phyloP scores from a whole-genome alignment of 2,113 vertebrate species.

The Thalassarche chlororhynchos region DNA sequence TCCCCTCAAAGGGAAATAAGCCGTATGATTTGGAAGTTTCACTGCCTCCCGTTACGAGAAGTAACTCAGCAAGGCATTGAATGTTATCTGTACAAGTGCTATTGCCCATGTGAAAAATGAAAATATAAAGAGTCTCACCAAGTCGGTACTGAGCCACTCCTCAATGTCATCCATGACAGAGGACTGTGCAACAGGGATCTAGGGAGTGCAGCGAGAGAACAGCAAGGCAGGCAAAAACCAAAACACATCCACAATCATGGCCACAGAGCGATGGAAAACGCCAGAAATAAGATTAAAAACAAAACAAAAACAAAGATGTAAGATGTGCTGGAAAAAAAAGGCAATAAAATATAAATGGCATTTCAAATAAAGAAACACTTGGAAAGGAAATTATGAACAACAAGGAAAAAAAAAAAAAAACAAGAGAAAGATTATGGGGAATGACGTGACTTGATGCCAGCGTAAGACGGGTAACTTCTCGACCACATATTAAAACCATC shows the following conservation, averaged over 20 bases:
- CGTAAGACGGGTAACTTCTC: slow-evolving; percentile 58
- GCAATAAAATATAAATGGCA: slow-evolving; percentile 60
- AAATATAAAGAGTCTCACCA: slow-evolving; percentile 92
- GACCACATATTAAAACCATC: slow-evolving; percentile 47
- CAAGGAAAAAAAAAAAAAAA: slow-evolving; percentile 14
- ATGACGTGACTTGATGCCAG: slow-evolving; percentile 34
- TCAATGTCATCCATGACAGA: slow-evolving; percentile 99
- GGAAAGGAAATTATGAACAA: slow-evolving; percentile 47
- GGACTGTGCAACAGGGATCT: slow-evolving; percentile 91
- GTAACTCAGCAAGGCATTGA: slow-evolving; percentile 16
- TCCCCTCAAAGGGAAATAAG: neutral
- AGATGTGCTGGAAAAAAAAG: slow-evolving; percentile 70
- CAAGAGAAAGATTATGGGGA: slow-evolving; percentile 34
- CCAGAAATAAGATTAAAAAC: slow-evolving; percentile 76
- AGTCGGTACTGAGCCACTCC: slow-evolving; percentile 97
- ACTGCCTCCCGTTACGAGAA: neutral
- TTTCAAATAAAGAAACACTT: slow-evolving; percentile 62
- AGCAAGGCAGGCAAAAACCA: slow-evolving; percentile 83
- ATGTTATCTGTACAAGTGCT: neutral
- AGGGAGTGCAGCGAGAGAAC: slow-evolving; percentile 81
- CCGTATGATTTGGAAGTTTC: neutral
- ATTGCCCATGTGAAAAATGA: neutral
- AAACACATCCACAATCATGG: slow-evolving; percentile 77
- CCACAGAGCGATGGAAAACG: slow-evolving; percentile 75
- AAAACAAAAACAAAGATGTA: slow-evolving; percentile 73